A percentile compares a stretch with the other conserved stretches of the same genome.
phyloP scores from a whole-genome alignment of 64 coral and sea anemone genomes.

The Montipora sp. region DNA sequence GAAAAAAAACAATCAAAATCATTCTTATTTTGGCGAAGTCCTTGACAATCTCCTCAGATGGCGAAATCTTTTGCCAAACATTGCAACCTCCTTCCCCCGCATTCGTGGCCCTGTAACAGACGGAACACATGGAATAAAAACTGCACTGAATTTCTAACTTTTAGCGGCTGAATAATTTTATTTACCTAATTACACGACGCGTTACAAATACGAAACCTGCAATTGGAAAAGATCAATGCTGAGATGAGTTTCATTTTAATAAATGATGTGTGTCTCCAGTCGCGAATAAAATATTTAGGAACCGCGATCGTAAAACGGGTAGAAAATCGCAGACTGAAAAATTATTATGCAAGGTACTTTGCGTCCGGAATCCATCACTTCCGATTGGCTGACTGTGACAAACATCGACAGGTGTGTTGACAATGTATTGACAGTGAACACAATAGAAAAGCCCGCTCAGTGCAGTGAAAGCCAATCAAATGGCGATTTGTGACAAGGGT shows the following conservation, averaged over 20 bases:
- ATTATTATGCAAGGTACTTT: constrained; percentile 62
- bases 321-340: constrained; percentile 54
- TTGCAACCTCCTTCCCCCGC: background rate
- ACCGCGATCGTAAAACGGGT: constrained; percentile 53
- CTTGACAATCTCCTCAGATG: too few species aligned
- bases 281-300: constrained; percentile 71
- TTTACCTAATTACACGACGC: constrained; percentile 20
- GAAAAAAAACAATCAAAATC: too few species aligned
- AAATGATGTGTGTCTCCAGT: constrained; percentile 42
- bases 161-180: background rate
- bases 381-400: constrained; percentile 69
- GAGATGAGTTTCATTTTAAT: constrained; percentile 50
- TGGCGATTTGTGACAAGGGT: constrained; percentile 67
- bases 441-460: constrained; percentile 83
- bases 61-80: background rate
- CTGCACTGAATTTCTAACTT: background rate
- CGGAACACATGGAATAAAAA: background rate
- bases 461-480: constrained; percentile 78
- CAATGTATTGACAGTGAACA: constrained; percentile 73
- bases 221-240: constrained; percentile 65
- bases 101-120: too few species aligned
- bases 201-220: background rate
- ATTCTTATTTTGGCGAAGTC: too few species aligned
- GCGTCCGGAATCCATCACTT: constrained; percentile 72
- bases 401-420: constrained; percentile 89